These are phyloP conservation scores for Andrena minutula DNA, from an alignment of 2,888 invertebrate genomes.

Conservation along the genomic window DNA sequence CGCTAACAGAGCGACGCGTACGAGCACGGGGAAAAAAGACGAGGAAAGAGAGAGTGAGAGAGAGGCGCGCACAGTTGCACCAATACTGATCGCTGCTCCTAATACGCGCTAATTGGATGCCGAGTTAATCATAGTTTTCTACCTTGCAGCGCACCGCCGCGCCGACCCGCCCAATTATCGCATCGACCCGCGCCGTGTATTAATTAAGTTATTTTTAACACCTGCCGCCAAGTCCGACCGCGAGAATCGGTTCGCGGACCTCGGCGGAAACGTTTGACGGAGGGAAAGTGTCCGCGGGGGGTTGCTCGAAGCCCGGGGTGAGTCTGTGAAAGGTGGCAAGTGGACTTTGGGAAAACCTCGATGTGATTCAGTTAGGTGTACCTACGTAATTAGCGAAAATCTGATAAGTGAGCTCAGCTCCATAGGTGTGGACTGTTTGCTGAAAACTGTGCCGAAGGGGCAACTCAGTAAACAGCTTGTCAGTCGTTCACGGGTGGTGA, in stretches of 20 bases:
- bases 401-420: not conserved
- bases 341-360: constrained; percentile 2
- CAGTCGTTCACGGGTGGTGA: constrained; percentile 4
- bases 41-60: not conserved
- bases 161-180: constrained; percentile 73
- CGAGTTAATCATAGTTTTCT: constrained; percentile 77
- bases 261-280: not conserved
- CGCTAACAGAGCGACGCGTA: not conserved
- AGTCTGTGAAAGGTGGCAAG: not conserved
- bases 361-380: not conserved
- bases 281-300: constrained; percentile 25
- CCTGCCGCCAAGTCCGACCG: constrained; percentile 40
- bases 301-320: constrained; percentile 24
- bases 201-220: constrained; percentile 82
- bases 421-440: constrained; percentile 3
- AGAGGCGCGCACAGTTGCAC: constrained; percentile 10
- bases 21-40: not conserved
- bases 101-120: constrained; percentile 80
- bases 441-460: constrained; percentile 1
- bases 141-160: constrained; percentile 60
- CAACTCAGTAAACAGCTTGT: constrained; percentile 7
- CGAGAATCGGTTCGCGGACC: constrained; percentile 12
- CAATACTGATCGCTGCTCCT: constrained; percentile 67
- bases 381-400: constrained; percentile 13
- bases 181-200: constrained; percentile 70